A percentile compares a stretch with the other conserved stretches of the same genome.
Evolutionary conservation across 2,888 invertebrate species (phyloP).

Genomic region (Himalopsyche japonica): DNA sequence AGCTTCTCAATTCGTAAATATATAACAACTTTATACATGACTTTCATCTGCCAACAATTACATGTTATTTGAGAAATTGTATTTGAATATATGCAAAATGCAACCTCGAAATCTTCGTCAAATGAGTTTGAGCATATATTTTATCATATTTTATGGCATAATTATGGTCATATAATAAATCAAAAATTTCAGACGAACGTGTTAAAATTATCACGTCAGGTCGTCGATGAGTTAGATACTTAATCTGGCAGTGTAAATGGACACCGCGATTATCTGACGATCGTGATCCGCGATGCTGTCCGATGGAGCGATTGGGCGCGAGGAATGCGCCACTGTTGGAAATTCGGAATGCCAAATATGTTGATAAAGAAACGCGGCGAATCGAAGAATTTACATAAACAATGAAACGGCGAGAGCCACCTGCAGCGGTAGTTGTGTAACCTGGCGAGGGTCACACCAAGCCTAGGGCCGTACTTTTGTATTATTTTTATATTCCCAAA

Average conservation of each 20-base stretch:
- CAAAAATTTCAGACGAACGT: neutral
- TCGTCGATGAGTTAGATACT: neutral
- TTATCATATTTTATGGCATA: too few species aligned
- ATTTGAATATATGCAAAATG: too few species aligned
- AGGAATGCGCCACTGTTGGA: constrained; percentile 23
- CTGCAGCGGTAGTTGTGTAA: constrained; percentile 13
- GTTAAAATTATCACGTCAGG: neutral
- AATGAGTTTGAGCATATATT: too few species aligned
- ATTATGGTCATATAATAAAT: too few species aligned
- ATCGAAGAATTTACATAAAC: constrained; percentile 35
- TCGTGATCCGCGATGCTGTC: neutral
- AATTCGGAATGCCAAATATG: constrained; percentile 34
- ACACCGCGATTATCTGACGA: neutral
- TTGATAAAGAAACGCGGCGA: constrained; percentile 22
- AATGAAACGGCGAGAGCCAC: constrained; percentile 30
- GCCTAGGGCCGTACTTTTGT: neutral
- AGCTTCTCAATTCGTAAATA: too few species aligned
- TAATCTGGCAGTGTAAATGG: neutral
- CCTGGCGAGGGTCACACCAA: neutral
- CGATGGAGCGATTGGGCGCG: neutral
- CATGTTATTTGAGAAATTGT: too few species aligned
- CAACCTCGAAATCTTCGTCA: too few species aligned
- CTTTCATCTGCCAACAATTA: too few species aligned
- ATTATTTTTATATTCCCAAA: neutral
- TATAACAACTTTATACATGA: too few species aligned